phyloP scores from a whole-genome alignment of 2,888 invertebrate genomes.

The Plusia festucae region DNA sequence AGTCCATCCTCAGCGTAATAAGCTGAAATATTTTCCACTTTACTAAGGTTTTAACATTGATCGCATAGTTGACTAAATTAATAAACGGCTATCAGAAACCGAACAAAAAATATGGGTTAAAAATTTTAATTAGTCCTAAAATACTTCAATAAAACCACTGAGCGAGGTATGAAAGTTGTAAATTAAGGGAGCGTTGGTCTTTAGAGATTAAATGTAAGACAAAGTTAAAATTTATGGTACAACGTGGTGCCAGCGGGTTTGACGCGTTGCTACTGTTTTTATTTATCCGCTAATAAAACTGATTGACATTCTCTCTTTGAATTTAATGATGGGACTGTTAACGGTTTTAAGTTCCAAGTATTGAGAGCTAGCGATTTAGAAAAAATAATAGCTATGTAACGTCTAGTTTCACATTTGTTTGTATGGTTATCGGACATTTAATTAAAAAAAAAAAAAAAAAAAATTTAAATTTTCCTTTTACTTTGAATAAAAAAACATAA shows the following conservation, averaged over 20 bases:
- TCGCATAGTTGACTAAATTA: constrained; percentile 75
- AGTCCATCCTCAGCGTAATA: constrained; percentile 47
- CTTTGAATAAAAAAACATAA: too few species aligned
- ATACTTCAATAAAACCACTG: constrained; percentile 82
- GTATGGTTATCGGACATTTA: too few species aligned
- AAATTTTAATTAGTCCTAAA: constrained; percentile 84
- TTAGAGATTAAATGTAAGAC: constrained; percentile 72
- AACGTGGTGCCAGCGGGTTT: constrained; percentile 63
- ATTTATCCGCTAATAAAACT: constrained; percentile 84
- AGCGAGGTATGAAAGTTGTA: constrained; percentile 73
- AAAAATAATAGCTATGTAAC: too few species aligned
- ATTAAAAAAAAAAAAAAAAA: too few species aligned
- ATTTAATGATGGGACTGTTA: constrained; percentile 67
- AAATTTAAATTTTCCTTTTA: too few species aligned
- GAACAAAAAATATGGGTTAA: constrained; percentile 58
- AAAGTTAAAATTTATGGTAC: constrained; percentile 77
- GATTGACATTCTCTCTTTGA: constrained; percentile 82
- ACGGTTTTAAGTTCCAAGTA: constrained; percentile 29
- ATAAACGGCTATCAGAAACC: constrained; percentile 67
- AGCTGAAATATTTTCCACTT: constrained; percentile 50
- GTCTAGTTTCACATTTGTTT: too few species aligned
- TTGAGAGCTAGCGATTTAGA: constrained; percentile 54
- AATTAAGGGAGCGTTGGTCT: constrained; percentile 75
- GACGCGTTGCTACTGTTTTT: constrained; percentile 80
- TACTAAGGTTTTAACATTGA: constrained; percentile 59